phyloP scores from a whole-genome alignment of 2,888 invertebrate species.

The Polylopha cassiicola region DNA sequence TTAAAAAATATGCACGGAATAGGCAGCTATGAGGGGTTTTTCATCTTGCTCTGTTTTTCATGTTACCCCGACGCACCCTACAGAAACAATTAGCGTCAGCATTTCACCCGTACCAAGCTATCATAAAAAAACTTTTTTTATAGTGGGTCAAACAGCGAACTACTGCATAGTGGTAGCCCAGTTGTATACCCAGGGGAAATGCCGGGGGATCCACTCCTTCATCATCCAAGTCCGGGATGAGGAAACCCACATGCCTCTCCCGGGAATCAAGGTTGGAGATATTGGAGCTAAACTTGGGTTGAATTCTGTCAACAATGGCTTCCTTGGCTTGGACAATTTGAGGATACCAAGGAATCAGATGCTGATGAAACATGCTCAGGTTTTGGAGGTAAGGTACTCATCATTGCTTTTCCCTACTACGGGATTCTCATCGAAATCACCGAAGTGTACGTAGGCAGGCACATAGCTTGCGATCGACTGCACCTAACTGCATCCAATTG shows the following conservation, averaged over 20 bases:
- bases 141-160: slow-evolving; percentile 96
- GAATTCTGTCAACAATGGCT: slow-evolving; percentile 94
- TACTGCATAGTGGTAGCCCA: slow-evolving; percentile 95
- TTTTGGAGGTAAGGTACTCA: slow-evolving; percentile 70
- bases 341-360: slow-evolving; percentile 91
- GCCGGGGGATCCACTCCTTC: slow-evolving; percentile 93
- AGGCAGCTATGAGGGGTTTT: too few species aligned
- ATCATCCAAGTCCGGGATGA: slow-evolving; percentile 93
- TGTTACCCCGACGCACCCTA: too few species aligned
- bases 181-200: slow-evolving; percentile 86
- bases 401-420: slow-evolving; percentile 28
- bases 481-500: too few species aligned
- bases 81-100: too few species aligned
- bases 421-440: too few species aligned
- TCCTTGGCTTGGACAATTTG: slow-evolving; percentile 89
- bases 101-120: too few species aligned
- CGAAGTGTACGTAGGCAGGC: too few species aligned
- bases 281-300: slow-evolving; percentile 95
- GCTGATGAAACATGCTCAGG: slow-evolving; percentile 95
- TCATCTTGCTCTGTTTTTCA: too few species aligned
- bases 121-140: too few species aligned
- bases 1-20: too few species aligned
- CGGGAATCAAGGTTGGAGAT: slow-evolving; percentile 94
- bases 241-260: slow-evolving; percentile 89
- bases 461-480: too few species aligned